These are phyloP conservation scores for Boloria selene DNA, from an alignment of 2,888 invertebrate species.

Conservation along the genomic window DNA sequence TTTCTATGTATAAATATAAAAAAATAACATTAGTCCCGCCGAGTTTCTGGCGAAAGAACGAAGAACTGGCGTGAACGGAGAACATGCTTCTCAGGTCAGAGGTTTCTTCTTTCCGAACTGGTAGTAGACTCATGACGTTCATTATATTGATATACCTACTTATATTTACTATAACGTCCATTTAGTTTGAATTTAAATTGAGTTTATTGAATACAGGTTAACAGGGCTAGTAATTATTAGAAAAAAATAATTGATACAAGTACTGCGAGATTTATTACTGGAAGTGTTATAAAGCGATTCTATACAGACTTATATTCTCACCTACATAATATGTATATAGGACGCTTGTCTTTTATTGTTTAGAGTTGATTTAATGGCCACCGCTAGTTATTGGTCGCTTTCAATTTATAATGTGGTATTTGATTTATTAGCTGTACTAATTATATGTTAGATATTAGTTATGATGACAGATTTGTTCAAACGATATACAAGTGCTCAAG, in stretches of 20 bases:
- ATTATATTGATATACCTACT: too few relatives aligned
- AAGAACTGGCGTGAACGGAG: too few relatives aligned
- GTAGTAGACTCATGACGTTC: too few relatives aligned
- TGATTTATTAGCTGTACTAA: conserved; percentile 38
- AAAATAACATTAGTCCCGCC: too few relatives aligned
- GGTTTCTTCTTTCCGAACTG: too few relatives aligned
- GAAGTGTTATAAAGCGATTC: conserved; percentile 57
- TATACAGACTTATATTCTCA: conserved; percentile 46
- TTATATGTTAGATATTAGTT: conserved; percentile 24
- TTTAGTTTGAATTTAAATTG: too few relatives aligned
- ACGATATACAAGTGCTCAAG: neutral
- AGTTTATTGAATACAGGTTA: too few relatives aligned
- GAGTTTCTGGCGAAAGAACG: too few relatives aligned
- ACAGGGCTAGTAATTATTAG: neutral
- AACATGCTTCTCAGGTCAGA: too few relatives aligned
- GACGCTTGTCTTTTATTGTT: conserved; percentile 42
- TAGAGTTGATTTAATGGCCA: conserved; percentile 45
- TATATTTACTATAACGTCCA: too few relatives aligned
- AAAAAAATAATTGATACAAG: conserved; percentile 29
- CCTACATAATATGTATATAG: conserved; percentile 38
- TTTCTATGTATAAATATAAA: too few relatives aligned
- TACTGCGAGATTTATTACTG: conserved; percentile 53
- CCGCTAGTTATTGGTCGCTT: conserved; percentile 40
- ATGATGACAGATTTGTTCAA: conserved; percentile 16
- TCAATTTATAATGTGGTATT: conserved; percentile 41